Conservation (phyloP, 2,113 vertebrate species). For the Rhinoderma darwinii region DNA sequence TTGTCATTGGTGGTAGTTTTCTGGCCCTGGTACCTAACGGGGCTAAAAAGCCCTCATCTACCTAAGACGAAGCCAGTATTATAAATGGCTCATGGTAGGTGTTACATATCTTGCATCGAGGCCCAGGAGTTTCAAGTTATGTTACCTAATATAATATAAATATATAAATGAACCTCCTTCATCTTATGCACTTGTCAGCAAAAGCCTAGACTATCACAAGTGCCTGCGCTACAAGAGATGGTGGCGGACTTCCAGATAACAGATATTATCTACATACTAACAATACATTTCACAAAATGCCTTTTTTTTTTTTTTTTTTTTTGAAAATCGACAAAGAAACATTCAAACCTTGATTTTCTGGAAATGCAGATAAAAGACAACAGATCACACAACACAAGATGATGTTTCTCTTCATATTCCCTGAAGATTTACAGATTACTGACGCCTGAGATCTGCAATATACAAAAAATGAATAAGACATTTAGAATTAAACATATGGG, state of each 20-base stretch:
- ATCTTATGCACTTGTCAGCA: not conserved
- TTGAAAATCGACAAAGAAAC: not conserved
- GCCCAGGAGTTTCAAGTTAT: too few relatives aligned
- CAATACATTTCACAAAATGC: not conserved
- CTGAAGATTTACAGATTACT: not conserved
- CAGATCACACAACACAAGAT: conserved; percentile 13
- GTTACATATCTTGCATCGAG: too few relatives aligned
- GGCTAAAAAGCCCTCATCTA: too few relatives aligned
- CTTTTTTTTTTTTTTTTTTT: too few relatives aligned
- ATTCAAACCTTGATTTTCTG: conserved; percentile 13
- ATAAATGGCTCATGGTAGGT: too few relatives aligned
- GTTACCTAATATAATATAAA: too few relatives aligned
- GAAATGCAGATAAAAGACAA: not conserved
- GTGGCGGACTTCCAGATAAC: not conserved
- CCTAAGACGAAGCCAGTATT: too few relatives aligned
- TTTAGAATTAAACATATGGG: not conserved
- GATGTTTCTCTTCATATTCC: not conserved
- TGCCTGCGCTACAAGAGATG: not conserved
- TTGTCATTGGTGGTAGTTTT: too few relatives aligned
- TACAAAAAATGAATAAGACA: not conserved
- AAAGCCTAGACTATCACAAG: not conserved
- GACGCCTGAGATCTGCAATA: not conserved
- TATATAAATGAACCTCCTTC: too few relatives aligned
- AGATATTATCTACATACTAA: not conserved
- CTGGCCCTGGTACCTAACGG: too few relatives aligned